Conservation (phyloP, 2,888 invertebrate species). For the Auanema freiburgensis region DNA sequence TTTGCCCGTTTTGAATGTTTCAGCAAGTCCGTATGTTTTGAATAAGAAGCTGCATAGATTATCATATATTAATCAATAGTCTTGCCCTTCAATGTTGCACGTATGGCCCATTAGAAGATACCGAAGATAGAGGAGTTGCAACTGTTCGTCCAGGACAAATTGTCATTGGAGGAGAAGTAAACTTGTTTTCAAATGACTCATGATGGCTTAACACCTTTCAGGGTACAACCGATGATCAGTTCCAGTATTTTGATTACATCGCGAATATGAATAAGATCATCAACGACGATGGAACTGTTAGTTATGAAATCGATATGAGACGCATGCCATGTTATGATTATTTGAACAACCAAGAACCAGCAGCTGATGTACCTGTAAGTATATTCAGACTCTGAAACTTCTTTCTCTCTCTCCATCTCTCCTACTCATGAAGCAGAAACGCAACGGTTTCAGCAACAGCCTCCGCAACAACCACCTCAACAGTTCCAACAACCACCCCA, state of each 20-base stretch:
- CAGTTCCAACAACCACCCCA: too few relatives aligned
- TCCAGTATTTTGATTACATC: conserved; percentile 60
- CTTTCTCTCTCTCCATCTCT: too few relatives aligned
- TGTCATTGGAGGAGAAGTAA: conserved; percentile 11
- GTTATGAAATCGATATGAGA: conserved; percentile 57
- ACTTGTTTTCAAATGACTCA: conserved; percentile 16
- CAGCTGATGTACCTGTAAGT: too few relatives aligned
- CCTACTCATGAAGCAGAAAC: too few relatives aligned
- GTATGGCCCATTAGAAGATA: conserved; percentile 39
- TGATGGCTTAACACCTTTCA: conserved; percentile 17
- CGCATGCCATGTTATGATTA: conserved; percentile 48
- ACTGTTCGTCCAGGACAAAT: background rate
- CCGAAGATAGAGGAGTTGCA: conserved; percentile 9
- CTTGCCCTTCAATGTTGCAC: conserved; percentile 53
- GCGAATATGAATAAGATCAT: conserved; percentile 50
- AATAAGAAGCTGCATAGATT: too few relatives aligned
- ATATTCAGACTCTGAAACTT: too few relatives aligned
- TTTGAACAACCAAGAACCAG: too few relatives aligned
- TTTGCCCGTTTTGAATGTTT: conserved; percentile 49
- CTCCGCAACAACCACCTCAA: too few relatives aligned
- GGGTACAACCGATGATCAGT: conserved; percentile 27
- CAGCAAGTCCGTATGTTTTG: conserved; percentile 19
- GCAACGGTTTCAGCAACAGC: too few relatives aligned
- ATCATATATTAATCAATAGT: conserved; percentile 24
- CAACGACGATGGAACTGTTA: conserved; percentile 41